Conservation (phyloP, 2,797 vertebrate species). For the Poecilia gillii region DNA sequence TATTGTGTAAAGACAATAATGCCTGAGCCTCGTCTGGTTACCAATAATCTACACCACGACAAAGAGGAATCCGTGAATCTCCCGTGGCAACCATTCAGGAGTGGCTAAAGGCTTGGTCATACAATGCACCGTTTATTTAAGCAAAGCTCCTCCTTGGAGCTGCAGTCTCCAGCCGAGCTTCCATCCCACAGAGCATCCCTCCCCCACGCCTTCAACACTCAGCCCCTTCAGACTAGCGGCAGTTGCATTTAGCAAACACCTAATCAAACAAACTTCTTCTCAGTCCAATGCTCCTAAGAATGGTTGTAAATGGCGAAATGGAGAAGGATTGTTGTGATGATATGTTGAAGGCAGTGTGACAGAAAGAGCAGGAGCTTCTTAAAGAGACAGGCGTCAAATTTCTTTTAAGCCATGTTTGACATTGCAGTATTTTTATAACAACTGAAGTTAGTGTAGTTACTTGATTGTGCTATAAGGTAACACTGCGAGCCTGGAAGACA, state of each 20-base stretch:
- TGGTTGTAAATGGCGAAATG: not conserved
- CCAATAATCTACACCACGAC: slow-evolving; percentile 29
- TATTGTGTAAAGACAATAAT: not conserved
- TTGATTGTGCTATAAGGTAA: not conserved
- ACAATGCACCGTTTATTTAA: not conserved
- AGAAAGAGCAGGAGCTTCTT: not conserved
- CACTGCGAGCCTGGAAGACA: not conserved
- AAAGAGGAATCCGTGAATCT: not conserved
- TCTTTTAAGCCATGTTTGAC: not conserved
- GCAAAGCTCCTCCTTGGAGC: not conserved
- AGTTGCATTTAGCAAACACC: not conserved
- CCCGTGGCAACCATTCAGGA: not conserved
- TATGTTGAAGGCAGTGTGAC: not conserved
- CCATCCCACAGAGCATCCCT: not conserved
- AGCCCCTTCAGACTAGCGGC: not conserved
- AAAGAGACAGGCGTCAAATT: not conserved
- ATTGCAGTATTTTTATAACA: not conserved
- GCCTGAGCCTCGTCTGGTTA: not conserved
- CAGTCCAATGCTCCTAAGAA: not conserved
- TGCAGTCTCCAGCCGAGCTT: not conserved
- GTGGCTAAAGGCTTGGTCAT: no score
- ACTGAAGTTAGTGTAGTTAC: not conserved
- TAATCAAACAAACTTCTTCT: not conserved
- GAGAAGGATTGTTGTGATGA: not conserved
- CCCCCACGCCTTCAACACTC: not conserved